Conservation (phyloP, 2,888 invertebrate species). For the Rhingia rostrata region DNA sequence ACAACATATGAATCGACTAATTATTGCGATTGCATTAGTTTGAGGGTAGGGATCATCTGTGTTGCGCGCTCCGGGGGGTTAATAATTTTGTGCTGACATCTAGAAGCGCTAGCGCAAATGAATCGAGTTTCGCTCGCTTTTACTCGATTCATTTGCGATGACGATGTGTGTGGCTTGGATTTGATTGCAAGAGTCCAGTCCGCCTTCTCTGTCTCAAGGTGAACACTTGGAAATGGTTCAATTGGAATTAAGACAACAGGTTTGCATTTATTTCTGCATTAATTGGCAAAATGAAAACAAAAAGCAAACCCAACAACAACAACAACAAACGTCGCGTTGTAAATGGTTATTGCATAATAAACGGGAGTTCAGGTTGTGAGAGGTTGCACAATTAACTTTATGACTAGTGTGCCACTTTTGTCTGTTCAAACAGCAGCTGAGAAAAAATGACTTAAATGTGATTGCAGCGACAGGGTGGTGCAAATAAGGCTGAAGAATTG, state of each 20-base stretch:
- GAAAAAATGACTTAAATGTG: background rate
- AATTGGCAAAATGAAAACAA: slow-evolving; percentile 27
- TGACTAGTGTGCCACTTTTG: slow-evolving; percentile 17
- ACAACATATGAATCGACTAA: slow-evolving; percentile 32
- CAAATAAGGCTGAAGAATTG: background rate
- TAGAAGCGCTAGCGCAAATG: slow-evolving; percentile 33
- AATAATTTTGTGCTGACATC: slow-evolving; percentile 61
- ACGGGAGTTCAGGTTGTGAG: slow-evolving; percentile 17
- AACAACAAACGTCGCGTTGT: background rate
- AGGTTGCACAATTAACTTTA: slow-evolving; percentile 39
- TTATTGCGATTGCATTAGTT: slow-evolving; percentile 13
- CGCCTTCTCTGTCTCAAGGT: slow-evolving; percentile 50
- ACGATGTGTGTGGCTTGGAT: slow-evolving; percentile 39
- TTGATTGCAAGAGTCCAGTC: slow-evolving; percentile 14
- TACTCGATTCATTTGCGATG: slow-evolving; percentile 29
- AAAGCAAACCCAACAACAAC: slow-evolving; percentile 4
- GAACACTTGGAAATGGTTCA: slow-evolving; percentile 60
- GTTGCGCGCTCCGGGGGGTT: slow-evolving; percentile 47
- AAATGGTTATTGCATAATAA: slow-evolving; percentile 65
- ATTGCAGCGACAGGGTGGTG: no score
- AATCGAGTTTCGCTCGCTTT: no score
- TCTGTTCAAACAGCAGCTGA: slow-evolving; percentile 10
- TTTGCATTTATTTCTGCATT: slow-evolving; percentile 60
- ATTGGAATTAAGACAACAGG: slow-evolving; percentile 31
- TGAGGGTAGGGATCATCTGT: background rate